Evolutionary conservation across 2,888 invertebrate species (phyloP), one percentile per base, ranked within the genome.

Genomic region (Myathropa florea): DNA sequence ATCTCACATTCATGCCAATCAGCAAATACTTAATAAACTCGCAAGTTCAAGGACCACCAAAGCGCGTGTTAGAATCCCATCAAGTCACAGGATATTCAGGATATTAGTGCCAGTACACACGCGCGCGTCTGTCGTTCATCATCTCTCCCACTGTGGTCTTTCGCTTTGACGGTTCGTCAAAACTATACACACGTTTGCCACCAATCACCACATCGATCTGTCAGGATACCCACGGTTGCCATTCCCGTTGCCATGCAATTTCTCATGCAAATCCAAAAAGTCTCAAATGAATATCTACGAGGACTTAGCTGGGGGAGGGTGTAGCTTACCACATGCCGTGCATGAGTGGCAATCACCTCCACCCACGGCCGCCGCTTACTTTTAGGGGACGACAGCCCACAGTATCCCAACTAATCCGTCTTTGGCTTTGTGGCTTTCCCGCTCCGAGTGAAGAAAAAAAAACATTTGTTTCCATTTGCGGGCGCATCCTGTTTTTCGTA

Each of bases 361-460:
- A 12, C 33, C 33, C 33, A 33, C 33, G 2, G 33, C 3, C 12
- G 33, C 33, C 10, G 30, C 30, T 33, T 33, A 12, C 33, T 12
- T 33, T 33, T 33, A 33, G 33, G n/a, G 39, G 39, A 39, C 46
- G 46, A 18, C 18, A 7, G 46, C 46, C 18, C 46, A 30, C 46
- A 46, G 46, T 18, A 30, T 55, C 63, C 63, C 30, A 53, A 60
- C 39, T 76, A 67, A 76, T 76, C 65, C 59, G 28, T 76, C 76
- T 67, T 65, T 76, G 53, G 75, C 46, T 67, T 76, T 67, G 67
- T 60, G 67, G 76, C 46, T 76, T 14, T 65, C 18, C 46, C 18
- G 18, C 18, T 18, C 18, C 18, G 18, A 18, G 7, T 18, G 18
- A 1, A 18, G 2, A 46, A 46, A 33, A 33, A 46, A 46, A 18